Evolutionary conservation across 2,113 vertebrate species (phyloP), one percentile per base, ranked within the genome.

Genomic region (Crypturellus undulatus): DNA sequence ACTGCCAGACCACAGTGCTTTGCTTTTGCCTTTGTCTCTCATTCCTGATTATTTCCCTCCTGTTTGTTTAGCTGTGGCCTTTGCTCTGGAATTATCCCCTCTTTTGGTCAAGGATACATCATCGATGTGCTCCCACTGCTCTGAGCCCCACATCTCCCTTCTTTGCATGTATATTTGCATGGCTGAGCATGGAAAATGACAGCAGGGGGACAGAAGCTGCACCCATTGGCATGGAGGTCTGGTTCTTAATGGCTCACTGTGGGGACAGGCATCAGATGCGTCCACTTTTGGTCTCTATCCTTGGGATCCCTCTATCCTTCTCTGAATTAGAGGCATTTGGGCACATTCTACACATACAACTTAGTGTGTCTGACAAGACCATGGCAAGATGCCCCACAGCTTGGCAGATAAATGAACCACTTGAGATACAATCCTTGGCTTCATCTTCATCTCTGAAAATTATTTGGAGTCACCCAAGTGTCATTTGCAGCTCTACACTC

Each of bases 291-390:
- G 60, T 73, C 73, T 38, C 40, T 34, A 4, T 80, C 12, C 54
- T n/a, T 1, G 4, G 0, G 3, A 47, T 4, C 28, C 83, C 86
- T 92, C 80, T 54, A 58, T 28, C 80, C 10, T 22, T 79, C 83
- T 13, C 32, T 84, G 54, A 7, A 52, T 69, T 10, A 4, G 13
- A 64, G 59, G 64, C 28, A 13, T 28, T 28, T 1, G 4, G 60
- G 54, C 54, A 40, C 18, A 69, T 20, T 47, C 38, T 72, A 18
- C 38, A 8, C 0, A 0, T 22, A 22, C 81, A n/a, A 6, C 26
- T 15, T 0, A 0, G 25, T 0, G 1, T 19, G 36, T 10, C 49
- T 10, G n/a, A 4, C 30, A 18, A 59, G 4, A 3, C 19, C 1
- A 2, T 5, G 45, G 54, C 34, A 56, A 65, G 32, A 25, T 2